These are phyloP conservation scores for Mesochorus sp. DNA, from an alignment of 2,888 invertebrate species.

Conservation along the genomic window DNA sequence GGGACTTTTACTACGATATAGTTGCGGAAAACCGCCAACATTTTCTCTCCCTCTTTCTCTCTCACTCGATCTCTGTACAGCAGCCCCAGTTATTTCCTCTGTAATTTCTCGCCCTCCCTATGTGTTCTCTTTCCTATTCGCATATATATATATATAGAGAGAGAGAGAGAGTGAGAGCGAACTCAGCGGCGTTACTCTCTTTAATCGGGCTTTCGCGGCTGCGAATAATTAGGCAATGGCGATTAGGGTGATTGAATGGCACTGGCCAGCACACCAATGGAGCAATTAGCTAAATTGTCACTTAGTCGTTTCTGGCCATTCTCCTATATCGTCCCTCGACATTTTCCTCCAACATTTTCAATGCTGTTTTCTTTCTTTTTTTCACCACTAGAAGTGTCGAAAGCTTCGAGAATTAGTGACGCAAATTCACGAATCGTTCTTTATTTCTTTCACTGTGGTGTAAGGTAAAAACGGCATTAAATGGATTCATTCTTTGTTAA, in stretches of 20 bases:
- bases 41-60: background rate
- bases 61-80: background rate
- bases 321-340: constrained; percentile 16
- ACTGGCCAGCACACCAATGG: constrained; percentile 66
- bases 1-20: constrained; percentile 29
- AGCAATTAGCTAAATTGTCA: constrained; percentile 77
- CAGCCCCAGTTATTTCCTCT: background rate
- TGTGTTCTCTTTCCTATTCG: background rate
- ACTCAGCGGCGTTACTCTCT: constrained; percentile 70
- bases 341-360: constrained; percentile 10
- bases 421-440: constrained; percentile 38
- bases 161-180: constrained; percentile 36
- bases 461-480: constrained; percentile 13
- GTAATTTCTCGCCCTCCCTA: background rate
- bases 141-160: background rate
- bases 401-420: constrained; percentile 1
- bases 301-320: constrained; percentile 66
- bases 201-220: constrained; percentile 71
- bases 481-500: too few relatives aligned
- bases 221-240: constrained; percentile 77
- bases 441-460: background rate
- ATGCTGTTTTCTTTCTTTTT: background rate
- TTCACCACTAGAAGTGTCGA: background rate
- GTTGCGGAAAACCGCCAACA: constrained; percentile 61
- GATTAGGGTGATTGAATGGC: constrained; percentile 77